These are phyloP conservation scores for Saimiri boliviensis DNA, from an alignment of 2,113 vertebrate species.

Conservation along the genomic window DNA sequence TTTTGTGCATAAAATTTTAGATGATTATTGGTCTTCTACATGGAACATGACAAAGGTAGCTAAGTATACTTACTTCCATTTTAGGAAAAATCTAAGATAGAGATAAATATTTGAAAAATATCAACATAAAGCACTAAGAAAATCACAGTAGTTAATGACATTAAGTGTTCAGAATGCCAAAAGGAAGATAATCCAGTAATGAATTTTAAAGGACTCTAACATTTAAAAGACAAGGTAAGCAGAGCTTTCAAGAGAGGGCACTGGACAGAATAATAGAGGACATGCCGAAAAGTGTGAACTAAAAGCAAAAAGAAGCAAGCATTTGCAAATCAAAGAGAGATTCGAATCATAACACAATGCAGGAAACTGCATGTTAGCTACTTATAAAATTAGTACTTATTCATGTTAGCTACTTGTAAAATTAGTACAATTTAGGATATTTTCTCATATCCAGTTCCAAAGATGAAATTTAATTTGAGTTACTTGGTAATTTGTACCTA, in stretches of 20 bases:
- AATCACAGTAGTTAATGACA: not conserved
- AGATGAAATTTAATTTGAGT: conserved; percentile 40
- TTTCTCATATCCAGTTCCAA: not conserved
- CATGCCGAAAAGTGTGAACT: not conserved
- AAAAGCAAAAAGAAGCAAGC: not conserved
- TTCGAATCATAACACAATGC: not conserved
- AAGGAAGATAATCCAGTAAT: not conserved
- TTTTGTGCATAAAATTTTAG: not conserved
- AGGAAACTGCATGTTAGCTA: not conserved
- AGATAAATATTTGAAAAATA: not conserved
- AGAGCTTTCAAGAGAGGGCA: not conserved
- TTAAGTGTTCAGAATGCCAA: not conserved
- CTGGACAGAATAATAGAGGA: not conserved
- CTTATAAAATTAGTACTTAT: not conserved
- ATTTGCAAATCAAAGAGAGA: not conserved
- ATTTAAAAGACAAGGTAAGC: not conserved
- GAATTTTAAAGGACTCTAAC: not conserved
- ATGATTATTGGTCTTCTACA: not conserved
- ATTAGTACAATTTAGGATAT: not conserved
- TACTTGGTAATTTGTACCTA: conserved; percentile 39
- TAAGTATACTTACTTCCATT: not conserved
- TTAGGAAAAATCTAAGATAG: not conserved
- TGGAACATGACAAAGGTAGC: not conserved
- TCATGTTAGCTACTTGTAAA: not conserved
- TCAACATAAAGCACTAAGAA: not conserved